Percentiles rank a stretch among this genome's conserved stretches.
These are phyloP conservation scores for Alectoris magna DNA, from an alignment of 2,797 vertebrate genomes.

Conservation along the genomic window DNA sequence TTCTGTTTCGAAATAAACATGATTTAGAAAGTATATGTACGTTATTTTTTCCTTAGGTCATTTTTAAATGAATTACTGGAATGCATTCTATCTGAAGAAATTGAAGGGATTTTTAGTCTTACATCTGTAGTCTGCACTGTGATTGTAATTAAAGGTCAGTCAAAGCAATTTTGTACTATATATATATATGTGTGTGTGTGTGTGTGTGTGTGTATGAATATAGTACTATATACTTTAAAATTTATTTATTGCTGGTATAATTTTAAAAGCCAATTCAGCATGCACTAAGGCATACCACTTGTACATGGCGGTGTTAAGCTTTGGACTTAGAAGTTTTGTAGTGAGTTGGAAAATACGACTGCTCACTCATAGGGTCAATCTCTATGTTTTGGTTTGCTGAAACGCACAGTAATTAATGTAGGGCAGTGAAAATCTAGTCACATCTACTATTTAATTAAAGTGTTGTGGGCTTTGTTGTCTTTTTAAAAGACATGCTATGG, in stretches of 20 bases:
- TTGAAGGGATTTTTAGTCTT: constrained; percentile 85
- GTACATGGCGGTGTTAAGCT: neutral
- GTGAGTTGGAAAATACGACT: neutral
- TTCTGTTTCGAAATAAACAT: neutral
- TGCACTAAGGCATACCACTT: neutral
- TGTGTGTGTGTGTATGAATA: too few relatives aligned
- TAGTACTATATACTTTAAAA: too few relatives aligned
- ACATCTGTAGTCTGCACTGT: constrained; percentile 85
- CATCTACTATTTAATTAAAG: neutral
- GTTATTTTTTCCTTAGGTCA: constrained; percentile 78
- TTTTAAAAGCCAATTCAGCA: neutral
- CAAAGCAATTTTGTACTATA: neutral
- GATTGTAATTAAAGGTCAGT: constrained; percentile 86
- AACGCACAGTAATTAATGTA: neutral
- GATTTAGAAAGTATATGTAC: neutral
- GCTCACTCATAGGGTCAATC: neutral
- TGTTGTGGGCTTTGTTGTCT: neutral
- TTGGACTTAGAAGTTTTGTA: neutral
- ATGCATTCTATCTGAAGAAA: constrained; percentile 83
- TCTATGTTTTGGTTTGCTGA: neutral
- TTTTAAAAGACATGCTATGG: neutral
- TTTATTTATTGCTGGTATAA: neutral
- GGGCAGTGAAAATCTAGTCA: neutral
- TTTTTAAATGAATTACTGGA: constrained; percentile 86
- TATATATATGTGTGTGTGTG: neutral